phyloP scores from a whole-genome alignment of 2,797 vertebrate genomes.

The Coccyzus lansbergi region DNA sequence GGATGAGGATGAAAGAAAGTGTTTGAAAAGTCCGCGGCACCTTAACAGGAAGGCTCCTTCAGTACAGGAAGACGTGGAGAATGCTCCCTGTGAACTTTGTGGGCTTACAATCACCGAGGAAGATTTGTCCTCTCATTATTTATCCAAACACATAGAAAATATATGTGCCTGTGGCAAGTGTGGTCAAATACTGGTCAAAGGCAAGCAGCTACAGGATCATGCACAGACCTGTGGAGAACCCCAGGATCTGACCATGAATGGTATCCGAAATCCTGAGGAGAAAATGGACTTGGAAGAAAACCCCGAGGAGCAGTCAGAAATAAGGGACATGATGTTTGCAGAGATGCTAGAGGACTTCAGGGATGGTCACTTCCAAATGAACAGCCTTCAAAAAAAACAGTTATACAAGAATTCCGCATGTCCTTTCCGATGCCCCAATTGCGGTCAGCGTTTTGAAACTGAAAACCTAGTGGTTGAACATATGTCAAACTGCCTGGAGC shows the following conservation, averaged over 20 bases:
- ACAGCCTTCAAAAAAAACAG: constrained; percentile 78
- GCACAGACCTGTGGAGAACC: constrained; percentile 94
- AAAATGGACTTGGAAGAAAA: constrained; percentile 86
- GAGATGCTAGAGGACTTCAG: constrained; percentile 83
- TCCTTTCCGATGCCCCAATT: constrained; percentile 91
- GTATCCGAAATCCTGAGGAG: constrained; percentile 85
- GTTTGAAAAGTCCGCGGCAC: constrained; percentile 71
- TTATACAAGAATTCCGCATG: constrained; percentile 83
- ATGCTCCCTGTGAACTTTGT: constrained; percentile 89
- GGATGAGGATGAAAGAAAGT: constrained; percentile 72
- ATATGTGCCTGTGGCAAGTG: constrained; percentile 97
- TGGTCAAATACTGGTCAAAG: constrained; percentile 95
- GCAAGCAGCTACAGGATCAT: constrained; percentile 94
- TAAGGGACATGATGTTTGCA: constrained; percentile 83
- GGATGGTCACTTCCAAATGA: constrained; percentile 78
- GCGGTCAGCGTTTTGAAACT: constrained; percentile 89
- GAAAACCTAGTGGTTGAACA: constrained; percentile 92
- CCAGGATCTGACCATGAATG: constrained; percentile 86
- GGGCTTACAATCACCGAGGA: constrained; percentile 88
- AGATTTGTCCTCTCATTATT: constrained; percentile 92
- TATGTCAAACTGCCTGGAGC: constrained; percentile 89
- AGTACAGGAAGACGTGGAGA: constrained; percentile 72
- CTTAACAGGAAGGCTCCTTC: constrained; percentile 71
- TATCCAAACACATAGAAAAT: constrained; percentile 94
- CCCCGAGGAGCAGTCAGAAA: constrained; percentile 79